These are phyloP conservation scores for Portunus trituberculatus DNA, from an alignment of 1,140 invertebrate species.

Conservation along the genomic window DNA sequence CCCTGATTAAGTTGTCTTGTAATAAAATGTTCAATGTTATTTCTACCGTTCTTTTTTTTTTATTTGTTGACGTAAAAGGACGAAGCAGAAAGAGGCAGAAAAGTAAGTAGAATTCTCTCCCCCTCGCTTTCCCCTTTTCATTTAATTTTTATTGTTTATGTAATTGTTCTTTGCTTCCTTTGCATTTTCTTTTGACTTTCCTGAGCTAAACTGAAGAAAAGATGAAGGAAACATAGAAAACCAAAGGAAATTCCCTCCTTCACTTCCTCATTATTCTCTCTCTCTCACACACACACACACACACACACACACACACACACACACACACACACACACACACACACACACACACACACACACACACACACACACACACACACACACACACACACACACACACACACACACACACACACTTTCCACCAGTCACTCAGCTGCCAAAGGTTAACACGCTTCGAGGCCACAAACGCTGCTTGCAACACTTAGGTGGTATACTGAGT, in stretches of 20 bases:
- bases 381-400: background rate
- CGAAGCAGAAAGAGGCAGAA: too few species aligned
- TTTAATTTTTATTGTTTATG: background rate
- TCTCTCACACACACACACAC: background rate
- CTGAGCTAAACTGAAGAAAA: too few species aligned
- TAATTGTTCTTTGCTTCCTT: background rate
- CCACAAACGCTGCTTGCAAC: constrained; percentile 18
- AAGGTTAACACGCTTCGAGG: background rate
- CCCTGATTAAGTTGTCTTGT: too few species aligned
- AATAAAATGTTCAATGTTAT: too few species aligned
- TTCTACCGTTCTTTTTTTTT: background rate
- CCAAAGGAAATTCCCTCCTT: background rate
- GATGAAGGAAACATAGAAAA: background rate
- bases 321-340: background rate
- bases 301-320: background rate
- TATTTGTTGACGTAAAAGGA: too few species aligned
- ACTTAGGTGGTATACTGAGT: background rate
- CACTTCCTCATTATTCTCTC: background rate
- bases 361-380: background rate
- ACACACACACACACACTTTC: constrained; percentile 34
- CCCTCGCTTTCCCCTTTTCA: background rate
- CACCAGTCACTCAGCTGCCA: background rate
- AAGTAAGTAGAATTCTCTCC: too few species aligned
- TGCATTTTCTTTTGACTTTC: background rate
- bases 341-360: constrained; percentile 6